Base-by-base conservation (phyloP, 2,888 invertebrate species). In the Portevinia maculata region DNA sequence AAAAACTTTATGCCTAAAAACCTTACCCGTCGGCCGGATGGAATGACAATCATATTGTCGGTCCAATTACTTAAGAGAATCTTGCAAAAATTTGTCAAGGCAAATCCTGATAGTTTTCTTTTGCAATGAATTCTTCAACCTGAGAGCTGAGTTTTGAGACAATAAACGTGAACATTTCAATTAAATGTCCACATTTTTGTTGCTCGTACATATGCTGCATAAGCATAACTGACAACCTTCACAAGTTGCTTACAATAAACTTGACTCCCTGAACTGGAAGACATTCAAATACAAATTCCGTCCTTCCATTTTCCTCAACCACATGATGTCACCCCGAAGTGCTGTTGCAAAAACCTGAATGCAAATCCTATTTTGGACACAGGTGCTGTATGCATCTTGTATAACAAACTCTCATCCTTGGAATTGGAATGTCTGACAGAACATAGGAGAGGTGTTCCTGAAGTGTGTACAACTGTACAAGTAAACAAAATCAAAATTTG, bases 311-410 rank as follows among this genome's bases (percentile, higher is more conserved):
- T 41, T 57, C 19, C 60, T 50, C 59, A 53, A 69, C 69, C 71
- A 75, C 69, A 81, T 76, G 75, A 78, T 83, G 78, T 78, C 76
- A 71, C 67, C 59, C 53, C 37, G 3, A 53, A 32, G 32, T 19
- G 48, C 11, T 44, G 39, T 39, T 9, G 24, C 50, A 50, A 62
- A 62, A 60, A 67, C 71, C 62, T 78, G 83, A 73, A 83, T 83
- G 83, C 83, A 83, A 83, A 83, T 78, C 83, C 71, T 13, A 67
- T 67, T 78, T 71, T 78, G 78, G 83, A 78, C 83, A 78, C 83
- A 83, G 83, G 83, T 83, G 83, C 83, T 60, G 39, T 7, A 15
- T 34, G 34, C 78, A 83, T 71, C 73, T 62, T 73, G 67, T 78
- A 73, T 78, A 57, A 73, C 75, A 74, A 19, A 64, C 65, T 55